Percentiles rank a stretch among this genome's conserved stretches.
phyloP scores from a whole-genome alignment of 2,113 vertebrate species.

The Poicephalus meyeri region DNA sequence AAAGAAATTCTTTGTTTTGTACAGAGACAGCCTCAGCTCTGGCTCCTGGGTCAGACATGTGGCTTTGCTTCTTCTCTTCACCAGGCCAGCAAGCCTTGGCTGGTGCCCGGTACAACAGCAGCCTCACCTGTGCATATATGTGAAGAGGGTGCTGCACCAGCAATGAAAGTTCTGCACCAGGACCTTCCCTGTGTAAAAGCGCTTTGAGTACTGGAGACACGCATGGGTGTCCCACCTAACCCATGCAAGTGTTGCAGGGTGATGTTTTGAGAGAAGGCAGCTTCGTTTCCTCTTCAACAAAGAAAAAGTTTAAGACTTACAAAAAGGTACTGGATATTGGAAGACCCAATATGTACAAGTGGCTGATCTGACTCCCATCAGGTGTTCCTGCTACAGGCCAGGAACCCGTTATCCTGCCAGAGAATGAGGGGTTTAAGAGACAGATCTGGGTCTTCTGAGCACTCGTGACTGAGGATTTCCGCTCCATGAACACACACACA shows the following conservation, averaged over 20 bases:
- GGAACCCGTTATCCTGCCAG: fast-evolving
- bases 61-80: background rate
- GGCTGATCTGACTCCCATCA: background rate
- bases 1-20: no score
- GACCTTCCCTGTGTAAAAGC: fast-evolving
- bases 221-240: fast-evolving
- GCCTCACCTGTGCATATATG: fast-evolving
- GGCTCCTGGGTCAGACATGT: background rate
- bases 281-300: background rate
- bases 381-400: background rate
- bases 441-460: fast-evolving
- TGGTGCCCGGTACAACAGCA: fast-evolving
- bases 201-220: fast-evolving
- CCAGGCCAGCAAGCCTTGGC: background rate
- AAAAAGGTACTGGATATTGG: fast-evolving
- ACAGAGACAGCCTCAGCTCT: background rate
- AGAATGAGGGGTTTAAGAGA: fast-evolving
- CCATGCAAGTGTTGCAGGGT: fast-evolving
- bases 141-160: background rate
- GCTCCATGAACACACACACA: fast-evolving
- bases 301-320: background rate
- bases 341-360: fast-evolving
- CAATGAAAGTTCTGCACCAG: fast-evolving
- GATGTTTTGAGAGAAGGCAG: background rate
- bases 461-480: fast-evolving